Percentiles rank a stretch among this genome's conserved stretches.
phyloP scores from a whole-genome alignment of 2,113 vertebrate genomes.

The Labrus mixtus region DNA sequence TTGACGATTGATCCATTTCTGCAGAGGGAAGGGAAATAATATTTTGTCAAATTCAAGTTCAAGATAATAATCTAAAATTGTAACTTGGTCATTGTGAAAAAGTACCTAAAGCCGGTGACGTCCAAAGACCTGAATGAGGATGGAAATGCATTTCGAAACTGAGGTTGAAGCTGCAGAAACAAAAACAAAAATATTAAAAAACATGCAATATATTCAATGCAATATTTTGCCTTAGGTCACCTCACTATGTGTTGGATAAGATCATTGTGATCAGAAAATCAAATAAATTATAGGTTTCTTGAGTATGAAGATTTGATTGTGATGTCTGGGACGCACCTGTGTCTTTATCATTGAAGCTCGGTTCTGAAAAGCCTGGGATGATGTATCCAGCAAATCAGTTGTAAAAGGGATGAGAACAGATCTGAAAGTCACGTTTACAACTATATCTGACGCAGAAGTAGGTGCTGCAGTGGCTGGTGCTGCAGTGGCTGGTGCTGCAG shows the following conservation, averaged over 20 bases:
- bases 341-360: conserved; percentile 3
- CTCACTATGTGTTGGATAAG: too few species aligned
- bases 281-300: too few species aligned
- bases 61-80: neutral
- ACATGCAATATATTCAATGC: too few species aligned
- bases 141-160: neutral
- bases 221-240: too few species aligned
- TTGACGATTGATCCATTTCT: conserved; percentile 66
- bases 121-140: neutral
- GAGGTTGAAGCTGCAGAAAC: neutral
- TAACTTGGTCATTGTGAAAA: neutral
- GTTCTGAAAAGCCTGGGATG: neutral
- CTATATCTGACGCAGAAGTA: too few species aligned
- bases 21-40: neutral
- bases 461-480: too few species aligned
- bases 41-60: neutral
- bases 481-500: too few species aligned
- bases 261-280: too few species aligned
- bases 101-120: neutral
- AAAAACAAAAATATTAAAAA: neutral
- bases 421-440: too few species aligned
- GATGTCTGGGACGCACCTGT: conserved; percentile 13
- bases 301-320: too few species aligned
- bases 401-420: too few species aligned
- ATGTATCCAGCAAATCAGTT: too few species aligned